These are phyloP conservation scores for Heliconius hortense DNA, from an alignment of 2,888 invertebrate species.

Conservation along the genomic window DNA sequence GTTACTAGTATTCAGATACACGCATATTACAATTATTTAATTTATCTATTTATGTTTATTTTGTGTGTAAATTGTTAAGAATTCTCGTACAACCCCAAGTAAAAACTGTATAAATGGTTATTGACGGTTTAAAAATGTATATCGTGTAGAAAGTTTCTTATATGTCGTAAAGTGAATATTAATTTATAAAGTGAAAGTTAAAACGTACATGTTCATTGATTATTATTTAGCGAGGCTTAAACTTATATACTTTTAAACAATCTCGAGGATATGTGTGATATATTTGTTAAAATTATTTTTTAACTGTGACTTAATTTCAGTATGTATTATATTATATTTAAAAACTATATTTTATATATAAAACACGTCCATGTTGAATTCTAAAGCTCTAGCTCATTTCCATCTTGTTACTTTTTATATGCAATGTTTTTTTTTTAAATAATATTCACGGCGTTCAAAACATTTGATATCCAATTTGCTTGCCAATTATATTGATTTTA, in stretches of 20 bases:
- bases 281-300: background rate
- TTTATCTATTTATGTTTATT: background rate
- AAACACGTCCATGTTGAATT: background rate
- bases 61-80: background rate
- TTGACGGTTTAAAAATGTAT: background rate
- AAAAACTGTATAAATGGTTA: background rate
- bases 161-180: conserved; percentile 3
- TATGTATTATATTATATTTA: background rate
- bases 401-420: conserved; percentile 4
- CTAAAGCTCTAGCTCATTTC: conserved; percentile 11
- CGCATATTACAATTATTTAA: too few species aligned
- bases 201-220: background rate
- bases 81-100: background rate
- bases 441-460: conserved; percentile 1
- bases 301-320: background rate
- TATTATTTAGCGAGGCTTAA: background rate
- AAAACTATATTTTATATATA: background rate
- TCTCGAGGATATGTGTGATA: background rate
- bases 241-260: background rate
- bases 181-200: conserved; percentile 5
- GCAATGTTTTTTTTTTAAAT: background rate
- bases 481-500: conserved; percentile 19
- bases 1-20: background rate
- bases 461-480: conserved; percentile 7
- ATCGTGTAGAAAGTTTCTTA: background rate